Evolutionary conservation across 2,797 vertebrate species (phyloP), one percentile per base, ranked within the genome.

Genomic region (Morus bassanus): DNA sequence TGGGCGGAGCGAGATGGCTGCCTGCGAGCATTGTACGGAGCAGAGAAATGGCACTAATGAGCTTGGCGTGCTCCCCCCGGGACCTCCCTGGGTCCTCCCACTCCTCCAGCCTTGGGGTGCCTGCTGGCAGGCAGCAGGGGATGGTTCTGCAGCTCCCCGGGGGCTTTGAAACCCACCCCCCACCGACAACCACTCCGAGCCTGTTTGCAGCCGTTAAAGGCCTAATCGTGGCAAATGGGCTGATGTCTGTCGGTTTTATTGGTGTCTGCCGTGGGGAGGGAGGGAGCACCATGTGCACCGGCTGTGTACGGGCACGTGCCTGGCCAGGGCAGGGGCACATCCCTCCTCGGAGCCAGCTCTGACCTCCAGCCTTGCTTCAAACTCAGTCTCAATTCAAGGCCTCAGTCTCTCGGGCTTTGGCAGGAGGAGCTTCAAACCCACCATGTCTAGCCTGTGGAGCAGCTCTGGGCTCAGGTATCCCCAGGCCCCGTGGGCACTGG

Each of bases 191-290:
- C 39, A 2, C 3, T 1, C 24, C 0, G 11, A 41, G 61, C 10
- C 53, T 10, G 8, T 35, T 46, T 15, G n/a, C 35, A 23, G 43
- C 60, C 2, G 0, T 56, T 50, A 48, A 43, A 61, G 37, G 43
- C 43, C 18, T 33, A 3, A 22, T 8, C 0, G 7, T 33, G 80
- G 60, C 4, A 0, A 53, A 30, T 0, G 0, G 31, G 18, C 7
- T 0, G 0, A 4, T 27, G 50, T 21, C 8, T n/a, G 41, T n/a
- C 0, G 2, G 53, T 50, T 60, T 28, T n/a, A 3, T 7, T 0
- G 0, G 57, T 4, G 1, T 56, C 43, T 76, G 84, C 41, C 1
- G 1, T 3, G 1, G 27, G 23, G 53, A 39, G 5, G 8, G 64
- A 46, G 64, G 1, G 4, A 30, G 60, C 60, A 21, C 31, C 0